Evolutionary conservation across 2,797 vertebrate genomes (phyloP).

Genomic region (Tapirus indicus): DNA sequence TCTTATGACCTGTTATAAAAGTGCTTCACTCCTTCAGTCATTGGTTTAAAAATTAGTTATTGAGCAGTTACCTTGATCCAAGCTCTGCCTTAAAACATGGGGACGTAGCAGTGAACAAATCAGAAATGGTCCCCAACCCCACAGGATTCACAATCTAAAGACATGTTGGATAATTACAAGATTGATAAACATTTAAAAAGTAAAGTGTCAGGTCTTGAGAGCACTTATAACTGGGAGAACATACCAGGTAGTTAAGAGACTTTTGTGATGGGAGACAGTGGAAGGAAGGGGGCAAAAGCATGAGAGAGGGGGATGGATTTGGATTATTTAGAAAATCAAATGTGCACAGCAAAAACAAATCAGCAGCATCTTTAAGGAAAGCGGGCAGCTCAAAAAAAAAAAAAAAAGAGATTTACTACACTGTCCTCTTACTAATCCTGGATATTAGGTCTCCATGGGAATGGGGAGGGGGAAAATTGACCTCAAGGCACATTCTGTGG

Average conservation of each 20-base stretch:
- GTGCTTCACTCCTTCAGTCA: background rate
- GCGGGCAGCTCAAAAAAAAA: background rate
- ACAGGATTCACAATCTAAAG: background rate
- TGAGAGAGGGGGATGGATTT: background rate
- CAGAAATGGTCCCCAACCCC: background rate
- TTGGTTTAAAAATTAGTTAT: background rate
- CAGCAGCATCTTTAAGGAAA: background rate
- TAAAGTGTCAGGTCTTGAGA: background rate
- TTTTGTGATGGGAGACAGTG: background rate
- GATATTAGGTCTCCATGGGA: background rate
- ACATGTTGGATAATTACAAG: background rate
- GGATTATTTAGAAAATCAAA: conserved; percentile 35
- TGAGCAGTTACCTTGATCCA: background rate
- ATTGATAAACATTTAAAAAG: background rate
- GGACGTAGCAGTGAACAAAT: background rate
- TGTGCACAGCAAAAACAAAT: background rate
- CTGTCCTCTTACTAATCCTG: background rate
- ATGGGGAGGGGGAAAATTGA: background rate
- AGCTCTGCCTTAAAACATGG: background rate
- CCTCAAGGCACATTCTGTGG: background rate
- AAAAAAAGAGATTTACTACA: background rate
- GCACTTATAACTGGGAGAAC: background rate
- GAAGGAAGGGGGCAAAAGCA: background rate
- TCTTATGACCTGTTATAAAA: background rate
- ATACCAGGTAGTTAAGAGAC: background rate